Percentiles rank a stretch among this genome's conserved stretches.
phyloP scores from a whole-genome alignment of 53 echinoderm and acorn worm species.

The Temnopleurus reevesii region DNA sequence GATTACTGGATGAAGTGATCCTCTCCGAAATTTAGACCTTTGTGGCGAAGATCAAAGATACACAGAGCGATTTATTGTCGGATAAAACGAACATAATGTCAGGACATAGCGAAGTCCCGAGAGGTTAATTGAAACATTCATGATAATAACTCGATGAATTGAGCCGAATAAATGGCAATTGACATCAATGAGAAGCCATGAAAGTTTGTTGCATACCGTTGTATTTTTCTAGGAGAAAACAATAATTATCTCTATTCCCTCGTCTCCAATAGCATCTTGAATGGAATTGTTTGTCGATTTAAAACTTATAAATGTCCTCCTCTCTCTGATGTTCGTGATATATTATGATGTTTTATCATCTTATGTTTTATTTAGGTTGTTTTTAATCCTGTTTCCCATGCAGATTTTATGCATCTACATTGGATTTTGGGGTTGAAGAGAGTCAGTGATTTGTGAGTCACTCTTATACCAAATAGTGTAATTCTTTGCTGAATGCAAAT shows the following conservation, averaged over 20 bases:
- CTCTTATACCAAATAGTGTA: no score
- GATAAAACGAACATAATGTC: neutral
- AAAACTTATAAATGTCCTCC: neutral
- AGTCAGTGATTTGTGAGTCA: no score
- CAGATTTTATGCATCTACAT: no score
- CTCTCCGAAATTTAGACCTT: no score
- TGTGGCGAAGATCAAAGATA: no score
- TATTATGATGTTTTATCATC: no score
- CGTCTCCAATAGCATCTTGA: neutral
- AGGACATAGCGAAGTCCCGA: neutral
- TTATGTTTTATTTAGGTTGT: no score
- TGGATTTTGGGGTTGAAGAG: no score
- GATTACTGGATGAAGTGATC: neutral
- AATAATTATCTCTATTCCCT: neutral
- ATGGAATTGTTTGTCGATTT: neutral
- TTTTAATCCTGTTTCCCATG: no score
- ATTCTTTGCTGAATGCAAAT: no score
- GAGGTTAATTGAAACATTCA: neutral
- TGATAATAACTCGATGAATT: neutral
- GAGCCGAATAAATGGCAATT: constrained; percentile 7
- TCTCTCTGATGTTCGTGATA: neutral
- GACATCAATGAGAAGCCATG: constrained; percentile 14
- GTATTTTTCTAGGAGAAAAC: neutral
- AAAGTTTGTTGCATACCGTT: neutral
- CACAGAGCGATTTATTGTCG: no score